Conservation (phyloP, 2,797 vertebrate species). For the Pantherophis vulpinus region DNA sequence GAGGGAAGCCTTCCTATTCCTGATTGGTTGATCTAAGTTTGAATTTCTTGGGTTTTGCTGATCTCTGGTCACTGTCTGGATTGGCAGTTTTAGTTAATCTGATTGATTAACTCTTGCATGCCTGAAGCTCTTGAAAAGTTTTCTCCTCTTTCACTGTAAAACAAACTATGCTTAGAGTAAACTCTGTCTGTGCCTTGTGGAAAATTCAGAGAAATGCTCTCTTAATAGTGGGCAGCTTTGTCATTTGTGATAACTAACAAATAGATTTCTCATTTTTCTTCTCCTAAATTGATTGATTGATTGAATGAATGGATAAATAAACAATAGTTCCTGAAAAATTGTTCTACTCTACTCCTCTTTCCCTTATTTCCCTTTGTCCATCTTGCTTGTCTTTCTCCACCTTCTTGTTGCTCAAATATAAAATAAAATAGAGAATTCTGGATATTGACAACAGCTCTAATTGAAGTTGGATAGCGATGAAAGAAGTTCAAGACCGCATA, state of each 20-base stretch:
- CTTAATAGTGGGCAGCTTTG: background rate
- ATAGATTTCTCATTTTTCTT: background rate
- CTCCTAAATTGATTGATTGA: background rate
- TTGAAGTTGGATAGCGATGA: background rate
- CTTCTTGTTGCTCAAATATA: background rate
- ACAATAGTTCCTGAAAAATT: background rate
- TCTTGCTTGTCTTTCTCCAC: background rate
- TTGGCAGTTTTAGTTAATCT: background rate
- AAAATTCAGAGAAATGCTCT: background rate
- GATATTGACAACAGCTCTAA: slow-evolving; percentile 31
- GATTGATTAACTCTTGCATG: background rate
- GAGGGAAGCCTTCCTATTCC: background rate
- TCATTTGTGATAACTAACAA: background rate
- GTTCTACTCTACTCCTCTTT: background rate
- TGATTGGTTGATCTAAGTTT: background rate
- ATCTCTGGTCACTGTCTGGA: background rate
- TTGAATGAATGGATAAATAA: background rate
- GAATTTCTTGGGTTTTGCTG: background rate
- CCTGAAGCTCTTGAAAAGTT: background rate
- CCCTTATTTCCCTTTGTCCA: background rate
- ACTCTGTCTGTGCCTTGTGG: background rate
- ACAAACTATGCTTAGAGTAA: background rate
- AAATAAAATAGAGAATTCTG: slow-evolving; percentile 15
- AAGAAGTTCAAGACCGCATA: slow-evolving; percentile 15
- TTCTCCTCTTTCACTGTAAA: background rate